These are phyloP conservation scores for Peromyscus polionotus DNA, from an alignment of 2,113 vertebrate species.

Conservation along the genomic window DNA sequence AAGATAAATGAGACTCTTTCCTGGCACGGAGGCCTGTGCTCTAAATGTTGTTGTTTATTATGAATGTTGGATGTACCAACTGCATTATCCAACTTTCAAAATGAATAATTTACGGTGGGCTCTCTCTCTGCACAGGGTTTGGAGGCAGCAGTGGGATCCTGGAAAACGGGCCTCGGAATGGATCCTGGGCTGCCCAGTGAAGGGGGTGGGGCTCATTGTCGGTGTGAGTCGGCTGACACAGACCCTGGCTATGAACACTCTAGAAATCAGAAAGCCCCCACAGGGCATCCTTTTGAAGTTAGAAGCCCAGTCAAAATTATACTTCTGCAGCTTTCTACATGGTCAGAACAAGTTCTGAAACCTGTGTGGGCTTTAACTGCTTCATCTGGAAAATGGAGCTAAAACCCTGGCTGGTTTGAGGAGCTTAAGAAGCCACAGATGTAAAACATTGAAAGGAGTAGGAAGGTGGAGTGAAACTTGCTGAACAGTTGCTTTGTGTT, in stretches of 20 bases:
- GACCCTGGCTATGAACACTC: fast-evolving
- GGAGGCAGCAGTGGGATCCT: not conserved
- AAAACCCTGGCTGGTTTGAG: not conserved
- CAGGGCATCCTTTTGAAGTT: not conserved
- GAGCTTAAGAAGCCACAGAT: not conserved
- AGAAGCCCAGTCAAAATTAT: not conserved
- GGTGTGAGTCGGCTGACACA: fast-evolving
- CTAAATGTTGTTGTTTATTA: slow-evolving; percentile 69
- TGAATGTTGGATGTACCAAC: slow-evolving; percentile 31
- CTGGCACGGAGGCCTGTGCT: slow-evolving; percentile 61
- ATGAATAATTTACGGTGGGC: slow-evolving; percentile 74
- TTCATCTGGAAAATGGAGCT: not conserved
- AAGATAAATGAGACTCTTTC: slow-evolving; percentile 75
- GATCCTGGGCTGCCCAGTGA: not conserved
- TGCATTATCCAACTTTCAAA: slow-evolving; percentile 77
- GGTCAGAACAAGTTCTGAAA: not conserved
- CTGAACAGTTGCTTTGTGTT: not conserved
- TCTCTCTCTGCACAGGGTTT: slow-evolving; percentile 45
- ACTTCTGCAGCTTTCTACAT: not conserved
- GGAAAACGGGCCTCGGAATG: not conserved
- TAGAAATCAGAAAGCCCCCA: not conserved
- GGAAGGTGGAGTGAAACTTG: fast-evolving
- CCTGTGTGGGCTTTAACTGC: not conserved
- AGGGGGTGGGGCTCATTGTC: fast-evolving
- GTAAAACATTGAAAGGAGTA: fast-evolving